phyloP scores from a whole-genome alignment of 2,888 invertebrate species.

The Latrodectus elegans region DNA sequence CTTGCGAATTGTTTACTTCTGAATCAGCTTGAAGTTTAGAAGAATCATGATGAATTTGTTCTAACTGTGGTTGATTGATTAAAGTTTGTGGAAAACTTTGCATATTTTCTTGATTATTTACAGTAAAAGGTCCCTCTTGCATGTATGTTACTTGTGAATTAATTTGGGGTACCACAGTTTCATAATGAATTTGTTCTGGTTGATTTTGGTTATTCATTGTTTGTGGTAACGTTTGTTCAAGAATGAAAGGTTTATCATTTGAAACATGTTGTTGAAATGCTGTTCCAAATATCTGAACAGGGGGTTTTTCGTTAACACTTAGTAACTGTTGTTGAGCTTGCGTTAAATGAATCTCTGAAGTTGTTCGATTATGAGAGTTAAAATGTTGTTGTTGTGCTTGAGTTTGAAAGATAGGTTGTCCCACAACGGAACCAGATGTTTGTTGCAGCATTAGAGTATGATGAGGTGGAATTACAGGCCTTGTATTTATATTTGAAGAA shows the following conservation, averaged over 20 bases:
- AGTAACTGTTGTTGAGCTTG: slow-evolving; percentile 14
- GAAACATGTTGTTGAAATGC: slow-evolving; percentile 14
- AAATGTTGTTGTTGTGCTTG: slow-evolving; percentile 12
- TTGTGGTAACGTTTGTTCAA: not conserved
- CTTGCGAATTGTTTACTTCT: not conserved
- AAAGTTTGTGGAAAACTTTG: not conserved
- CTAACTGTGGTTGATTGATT: slow-evolving; percentile 32
- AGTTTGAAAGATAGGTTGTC: not conserved
- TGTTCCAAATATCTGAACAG: not conserved
- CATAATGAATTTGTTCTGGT: no score
- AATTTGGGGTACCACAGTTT: no score
- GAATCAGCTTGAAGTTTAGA: slow-evolving; percentile 4
- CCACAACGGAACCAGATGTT: not conserved
- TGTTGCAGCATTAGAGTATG: not conserved
- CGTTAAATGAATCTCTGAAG: not conserved
- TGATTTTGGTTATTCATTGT: no score
- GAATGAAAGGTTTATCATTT: not conserved
- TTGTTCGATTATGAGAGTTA: not conserved
- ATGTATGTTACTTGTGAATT: no score
- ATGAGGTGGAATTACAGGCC: not conserved
- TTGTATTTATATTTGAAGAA: not conserved
- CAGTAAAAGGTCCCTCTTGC: no score
- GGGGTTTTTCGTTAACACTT: not conserved
- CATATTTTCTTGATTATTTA: no score
- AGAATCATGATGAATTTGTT: not conserved